Conservation (phyloP, 2,113 vertebrate species). For the Rhombomys opimus region DNA sequence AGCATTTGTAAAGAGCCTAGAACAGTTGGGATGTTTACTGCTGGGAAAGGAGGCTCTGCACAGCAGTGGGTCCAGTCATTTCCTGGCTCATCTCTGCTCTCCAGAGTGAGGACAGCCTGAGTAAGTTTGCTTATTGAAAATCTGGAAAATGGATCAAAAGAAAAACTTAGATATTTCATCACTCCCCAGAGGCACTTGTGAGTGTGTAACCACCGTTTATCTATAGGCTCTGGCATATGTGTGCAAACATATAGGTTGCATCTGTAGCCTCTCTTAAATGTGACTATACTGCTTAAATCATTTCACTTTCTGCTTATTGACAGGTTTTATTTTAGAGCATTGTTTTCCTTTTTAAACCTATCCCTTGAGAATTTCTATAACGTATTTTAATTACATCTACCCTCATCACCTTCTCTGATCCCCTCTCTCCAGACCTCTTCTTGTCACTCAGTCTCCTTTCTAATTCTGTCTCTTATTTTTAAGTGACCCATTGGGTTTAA, state of each 20-base stretch:
- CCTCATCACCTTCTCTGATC: not conserved
- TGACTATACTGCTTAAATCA: not conserved
- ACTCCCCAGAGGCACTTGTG: not conserved
- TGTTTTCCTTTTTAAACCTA: not conserved
- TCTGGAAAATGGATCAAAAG: not conserved
- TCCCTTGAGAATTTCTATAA: not conserved
- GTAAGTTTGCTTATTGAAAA: not conserved
- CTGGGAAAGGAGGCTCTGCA: not conserved
- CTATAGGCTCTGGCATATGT: not conserved
- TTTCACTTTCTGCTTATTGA: not conserved
- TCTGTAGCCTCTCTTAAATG: not conserved
- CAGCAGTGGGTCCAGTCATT: too few relatives aligned
- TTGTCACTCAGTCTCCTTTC: not conserved
- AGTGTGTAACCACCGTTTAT: not conserved
- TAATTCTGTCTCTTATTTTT: not conserved
- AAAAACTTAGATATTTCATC: not conserved
- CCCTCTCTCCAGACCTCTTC: not conserved
- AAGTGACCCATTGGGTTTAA: not conserved
- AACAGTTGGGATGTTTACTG: not conserved
- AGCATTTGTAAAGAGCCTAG: conserved; percentile 14
- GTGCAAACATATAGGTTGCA: not conserved
- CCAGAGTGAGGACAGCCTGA: not conserved
- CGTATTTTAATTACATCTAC: not conserved
- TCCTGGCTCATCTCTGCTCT: not conserved
- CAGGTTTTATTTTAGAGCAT: not conserved